A percentile compares a stretch with the other conserved stretches of the same genome.
Evolutionary conservation across 2,113 vertebrate species (phyloP).

Genomic region (Symphodus melops): DNA sequence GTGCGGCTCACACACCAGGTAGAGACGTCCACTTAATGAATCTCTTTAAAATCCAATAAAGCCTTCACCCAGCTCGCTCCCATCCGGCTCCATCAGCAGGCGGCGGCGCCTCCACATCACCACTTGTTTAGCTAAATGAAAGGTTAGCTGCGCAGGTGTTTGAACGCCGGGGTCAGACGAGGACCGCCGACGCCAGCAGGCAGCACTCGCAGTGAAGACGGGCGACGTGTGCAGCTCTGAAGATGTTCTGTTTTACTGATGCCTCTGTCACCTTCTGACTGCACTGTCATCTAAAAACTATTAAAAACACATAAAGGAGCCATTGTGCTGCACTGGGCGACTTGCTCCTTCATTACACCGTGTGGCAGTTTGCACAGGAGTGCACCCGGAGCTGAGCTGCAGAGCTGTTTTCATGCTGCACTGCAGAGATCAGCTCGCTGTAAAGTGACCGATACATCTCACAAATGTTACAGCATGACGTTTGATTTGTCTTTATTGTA

Average conservation of each 20-base stretch:
- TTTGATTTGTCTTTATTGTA: background rate
- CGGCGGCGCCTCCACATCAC: conserved; percentile 1
- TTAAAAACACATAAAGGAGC: conserved; percentile 23
- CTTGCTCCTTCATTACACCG: background rate
- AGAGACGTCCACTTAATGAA: conserved; percentile 43
- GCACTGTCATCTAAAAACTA: conserved; percentile 5
- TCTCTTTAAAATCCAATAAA: conserved; percentile 58
- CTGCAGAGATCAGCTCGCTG: background rate
- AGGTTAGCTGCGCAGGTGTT: conserved; percentile 24
- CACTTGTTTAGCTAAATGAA: conserved; percentile 34
- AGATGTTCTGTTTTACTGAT: conserved; percentile 14
- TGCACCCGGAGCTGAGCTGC: background rate
- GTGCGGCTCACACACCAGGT: conserved; percentile 2
- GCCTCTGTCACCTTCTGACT: conserved; percentile 20
- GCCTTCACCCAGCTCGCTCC: conserved; percentile 26
- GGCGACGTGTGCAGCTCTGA: background rate
- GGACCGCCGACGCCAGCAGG: background rate
- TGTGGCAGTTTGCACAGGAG: background rate
- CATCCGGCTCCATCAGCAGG: conserved; percentile 19
- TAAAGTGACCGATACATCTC: background rate
- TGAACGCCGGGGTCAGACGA: background rate
- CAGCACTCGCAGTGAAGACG: background rate
- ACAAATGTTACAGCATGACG: background rate
- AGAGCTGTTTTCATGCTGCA: background rate
- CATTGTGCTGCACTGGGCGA: background rate